Conservation (phyloP, 1,140 invertebrate genomes). For the Drosophila takahashii region DNA sequence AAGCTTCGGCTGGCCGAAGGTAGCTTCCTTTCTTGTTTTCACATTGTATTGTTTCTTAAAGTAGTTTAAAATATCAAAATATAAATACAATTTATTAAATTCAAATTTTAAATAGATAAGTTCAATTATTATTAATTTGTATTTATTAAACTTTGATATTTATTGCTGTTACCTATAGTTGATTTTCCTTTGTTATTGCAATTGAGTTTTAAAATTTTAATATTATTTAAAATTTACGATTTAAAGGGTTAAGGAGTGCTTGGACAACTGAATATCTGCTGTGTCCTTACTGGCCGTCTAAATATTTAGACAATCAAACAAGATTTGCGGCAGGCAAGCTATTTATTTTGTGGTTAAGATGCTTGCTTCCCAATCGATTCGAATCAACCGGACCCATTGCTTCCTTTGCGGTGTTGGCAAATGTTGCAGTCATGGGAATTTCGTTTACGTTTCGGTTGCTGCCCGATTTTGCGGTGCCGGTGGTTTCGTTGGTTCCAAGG, state of each 20-base stretch:
- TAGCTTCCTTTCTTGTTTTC: too few species aligned
- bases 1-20: too few species aligned
- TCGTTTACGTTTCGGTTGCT: conserved; percentile 52
- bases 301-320: conserved; percentile 76
- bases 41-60: too few species aligned
- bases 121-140: too few species aligned
- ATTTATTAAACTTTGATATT: too few species aligned
- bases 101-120: too few species aligned
- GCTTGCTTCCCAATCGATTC: conserved; percentile 48
- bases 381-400: conserved; percentile 23
- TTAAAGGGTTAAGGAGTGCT: conserved; percentile 6
- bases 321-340: conserved; percentile 61
- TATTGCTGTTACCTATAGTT: too few species aligned
- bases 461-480: conserved; percentile 51
- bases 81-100: too few species aligned
- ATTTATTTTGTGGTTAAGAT: conserved; percentile 69
- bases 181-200: too few species aligned
- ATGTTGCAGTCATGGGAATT: conserved; percentile 50
- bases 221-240: too few species aligned
- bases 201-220: too few species aligned
- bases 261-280: conserved; percentile 30
- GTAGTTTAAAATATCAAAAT: too few species aligned
- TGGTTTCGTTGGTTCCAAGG: conserved; percentile 11
- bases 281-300: conserved; percentile 19
- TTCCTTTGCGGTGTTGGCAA: conserved; percentile 53